These are phyloP conservation scores for Portevinia maculata DNA, from an alignment of 2,888 invertebrate genomes.

Conservation along the genomic window DNA sequence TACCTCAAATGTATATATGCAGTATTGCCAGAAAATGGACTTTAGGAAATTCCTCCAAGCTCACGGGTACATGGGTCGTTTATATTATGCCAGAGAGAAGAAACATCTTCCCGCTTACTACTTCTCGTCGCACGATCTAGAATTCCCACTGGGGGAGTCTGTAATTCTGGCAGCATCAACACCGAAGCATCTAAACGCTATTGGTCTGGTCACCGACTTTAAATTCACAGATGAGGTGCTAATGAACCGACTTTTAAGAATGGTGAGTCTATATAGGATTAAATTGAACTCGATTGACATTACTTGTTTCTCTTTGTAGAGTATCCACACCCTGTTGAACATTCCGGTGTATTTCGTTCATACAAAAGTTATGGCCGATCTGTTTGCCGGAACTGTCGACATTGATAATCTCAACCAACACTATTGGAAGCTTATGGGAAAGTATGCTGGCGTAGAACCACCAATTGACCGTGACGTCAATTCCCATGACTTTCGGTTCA, in stretches of 20 bases:
- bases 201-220: constrained; percentile 77
- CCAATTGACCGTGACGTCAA: constrained; percentile 84
- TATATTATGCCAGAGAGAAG: constrained; percentile 79
- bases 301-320: constrained; percentile 81
- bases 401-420: constrained; percentile 86
- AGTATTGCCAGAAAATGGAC: constrained; percentile 80
- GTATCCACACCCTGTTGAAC: constrained; percentile 88
- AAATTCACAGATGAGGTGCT: constrained; percentile 77
- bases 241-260: constrained; percentile 79
- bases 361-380: constrained; percentile 88
- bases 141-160: constrained; percentile 80
- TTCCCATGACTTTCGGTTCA: constrained; percentile 19
- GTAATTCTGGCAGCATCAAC: constrained; percentile 79
- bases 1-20: constrained; percentile 75
- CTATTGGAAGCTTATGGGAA: constrained; percentile 86
- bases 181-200: constrained; percentile 78
- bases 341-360: constrained; percentile 88
- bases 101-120: constrained; percentile 78
- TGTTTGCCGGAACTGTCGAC: constrained; percentile 85
- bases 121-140: constrained; percentile 79
- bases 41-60: constrained; percentile 80
- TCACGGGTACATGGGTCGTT: constrained; percentile 78
- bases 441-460: constrained; percentile 87
- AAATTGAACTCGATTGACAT: constrained; percentile 6
- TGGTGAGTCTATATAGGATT: constrained; percentile 75